These are phyloP conservation scores for Papilio demoleus DNA, from an alignment of 2,888 invertebrate species.

Conservation along the genomic window DNA sequence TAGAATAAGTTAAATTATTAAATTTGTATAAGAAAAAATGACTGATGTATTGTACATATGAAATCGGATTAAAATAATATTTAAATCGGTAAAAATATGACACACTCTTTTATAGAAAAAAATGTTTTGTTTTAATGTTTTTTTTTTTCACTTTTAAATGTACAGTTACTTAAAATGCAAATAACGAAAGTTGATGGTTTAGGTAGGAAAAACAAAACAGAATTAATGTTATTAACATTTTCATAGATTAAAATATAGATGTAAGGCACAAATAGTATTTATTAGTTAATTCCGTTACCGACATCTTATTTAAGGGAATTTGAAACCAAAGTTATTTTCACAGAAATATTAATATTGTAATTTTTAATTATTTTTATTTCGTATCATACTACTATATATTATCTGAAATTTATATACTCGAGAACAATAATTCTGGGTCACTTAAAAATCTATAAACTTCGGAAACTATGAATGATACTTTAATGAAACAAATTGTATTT, in stretches of 20 bases:
- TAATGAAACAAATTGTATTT: too few species aligned
- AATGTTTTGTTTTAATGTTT: neutral
- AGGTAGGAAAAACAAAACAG: slow-evolving; percentile 34
- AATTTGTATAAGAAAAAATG: slow-evolving; percentile 37
- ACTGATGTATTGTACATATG: slow-evolving; percentile 40
- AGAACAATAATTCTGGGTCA: too few species aligned
- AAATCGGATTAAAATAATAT: slow-evolving; percentile 30
- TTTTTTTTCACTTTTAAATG: neutral
- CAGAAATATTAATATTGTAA: neutral
- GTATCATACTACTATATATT: too few species aligned
- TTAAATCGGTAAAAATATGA: slow-evolving; percentile 15
- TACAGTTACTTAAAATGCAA: neutral
- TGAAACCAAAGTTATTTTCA: neutral
- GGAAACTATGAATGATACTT: too few species aligned
- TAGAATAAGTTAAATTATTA: slow-evolving; percentile 36
- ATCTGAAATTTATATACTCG: too few species aligned
- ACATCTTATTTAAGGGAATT: neutral
- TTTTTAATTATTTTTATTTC: too few species aligned
- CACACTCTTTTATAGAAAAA: slow-evolving; percentile 17
- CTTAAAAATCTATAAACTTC: too few species aligned
- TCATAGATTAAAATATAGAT: slow-evolving; percentile 20
- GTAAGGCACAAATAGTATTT: slow-evolving; percentile 22
- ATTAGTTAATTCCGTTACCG: neutral
- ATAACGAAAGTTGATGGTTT: neutral
- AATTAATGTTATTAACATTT: slow-evolving; percentile 34